Conservation (phyloP, 2,888 invertebrate genomes). For the Alcis repandata region DNA sequence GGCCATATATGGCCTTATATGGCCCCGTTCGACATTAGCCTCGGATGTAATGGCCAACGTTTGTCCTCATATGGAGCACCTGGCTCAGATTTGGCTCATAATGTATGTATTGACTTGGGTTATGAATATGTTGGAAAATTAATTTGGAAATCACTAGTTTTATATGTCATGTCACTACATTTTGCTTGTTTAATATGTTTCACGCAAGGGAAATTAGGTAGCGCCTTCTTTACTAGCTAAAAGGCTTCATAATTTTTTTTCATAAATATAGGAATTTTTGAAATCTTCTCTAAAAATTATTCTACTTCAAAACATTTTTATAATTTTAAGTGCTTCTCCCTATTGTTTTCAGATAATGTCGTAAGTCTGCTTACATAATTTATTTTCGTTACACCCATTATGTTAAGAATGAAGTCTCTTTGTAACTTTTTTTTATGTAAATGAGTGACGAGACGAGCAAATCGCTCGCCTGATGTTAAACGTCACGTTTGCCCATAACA, state of each 20-base stretch:
- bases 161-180: not conserved
- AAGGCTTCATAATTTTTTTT: too few relatives aligned
- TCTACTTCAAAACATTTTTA: not conserved
- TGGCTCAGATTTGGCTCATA: slow-evolving; percentile 58
- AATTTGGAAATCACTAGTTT: not conserved
- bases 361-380: slow-evolving; percentile 4
- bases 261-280: not conserved
- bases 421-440: not conserved
- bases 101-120: slow-evolving; percentile 42
- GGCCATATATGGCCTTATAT: slow-evolving; percentile 43
- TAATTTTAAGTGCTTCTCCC: not conserved
- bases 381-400: slow-evolving; percentile 4
- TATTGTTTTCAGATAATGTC: slow-evolving; percentile 1
- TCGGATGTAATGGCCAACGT: slow-evolving; percentile 52
- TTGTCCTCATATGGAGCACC: slow-evolving; percentile 55
- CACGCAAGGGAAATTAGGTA: too few relatives aligned
- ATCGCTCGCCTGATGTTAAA: too few relatives aligned
- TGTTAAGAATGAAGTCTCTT: not conserved
- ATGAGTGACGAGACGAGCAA: too few relatives aligned
- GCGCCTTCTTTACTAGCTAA: too few relatives aligned
- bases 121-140: slow-evolving; percentile 13
- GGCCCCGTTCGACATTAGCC: slow-evolving; percentile 48
- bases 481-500: too few relatives aligned
- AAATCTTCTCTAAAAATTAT: not conserved
- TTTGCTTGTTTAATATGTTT: not conserved